phyloP scores from a whole-genome alignment of 2,888 invertebrate species.

The Fragum whitleyi region DNA sequence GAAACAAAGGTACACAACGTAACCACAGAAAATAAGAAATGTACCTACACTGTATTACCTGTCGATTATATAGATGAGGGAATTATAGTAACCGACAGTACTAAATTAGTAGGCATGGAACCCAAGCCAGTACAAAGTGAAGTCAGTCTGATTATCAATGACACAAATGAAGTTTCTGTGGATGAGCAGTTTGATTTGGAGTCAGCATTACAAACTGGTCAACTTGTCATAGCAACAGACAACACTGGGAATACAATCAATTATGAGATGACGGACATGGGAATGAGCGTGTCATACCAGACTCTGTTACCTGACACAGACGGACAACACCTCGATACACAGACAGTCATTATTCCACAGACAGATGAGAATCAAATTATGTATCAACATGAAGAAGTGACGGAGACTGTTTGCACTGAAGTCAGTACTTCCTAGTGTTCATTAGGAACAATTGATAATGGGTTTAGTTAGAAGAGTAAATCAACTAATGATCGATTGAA shows the following conservation, averaged over 20 bases:
- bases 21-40: not conserved
- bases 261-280: slow-evolving; percentile 76
- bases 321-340: slow-evolving; percentile 47
- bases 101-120: not conserved
- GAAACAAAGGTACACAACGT: slow-evolving; percentile 76
- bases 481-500: no score
- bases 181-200: slow-evolving; percentile 66
- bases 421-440: not conserved
- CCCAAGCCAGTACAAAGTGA: slow-evolving; percentile 31
- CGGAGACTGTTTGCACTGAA: slow-evolving; percentile 27
- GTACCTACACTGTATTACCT: slow-evolving; percentile 2
- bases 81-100: not conserved
- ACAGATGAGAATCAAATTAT: slow-evolving; percentile 36
- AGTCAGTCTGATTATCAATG: slow-evolving; percentile 67
- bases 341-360: slow-evolving; percentile 63
- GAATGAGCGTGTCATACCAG: slow-evolving; percentile 72
- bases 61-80: slow-evolving; percentile 14
- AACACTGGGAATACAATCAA: slow-evolving; percentile 71
- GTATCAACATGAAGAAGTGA: slow-evolving; percentile 38
- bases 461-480: no score
- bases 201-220: slow-evolving; percentile 69
- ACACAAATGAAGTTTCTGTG: slow-evolving; percentile 19
- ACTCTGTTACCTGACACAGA: slow-evolving; percentile 64
- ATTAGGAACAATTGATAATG: no score
- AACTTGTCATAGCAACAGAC: slow-evolving; percentile 75